Percentiles rank a stretch among this genome's conserved stretches.
Evolutionary conservation across 2,797 vertebrate genomes (phyloP).

Genomic region (Odontamblyopus lacepedii): DNA sequence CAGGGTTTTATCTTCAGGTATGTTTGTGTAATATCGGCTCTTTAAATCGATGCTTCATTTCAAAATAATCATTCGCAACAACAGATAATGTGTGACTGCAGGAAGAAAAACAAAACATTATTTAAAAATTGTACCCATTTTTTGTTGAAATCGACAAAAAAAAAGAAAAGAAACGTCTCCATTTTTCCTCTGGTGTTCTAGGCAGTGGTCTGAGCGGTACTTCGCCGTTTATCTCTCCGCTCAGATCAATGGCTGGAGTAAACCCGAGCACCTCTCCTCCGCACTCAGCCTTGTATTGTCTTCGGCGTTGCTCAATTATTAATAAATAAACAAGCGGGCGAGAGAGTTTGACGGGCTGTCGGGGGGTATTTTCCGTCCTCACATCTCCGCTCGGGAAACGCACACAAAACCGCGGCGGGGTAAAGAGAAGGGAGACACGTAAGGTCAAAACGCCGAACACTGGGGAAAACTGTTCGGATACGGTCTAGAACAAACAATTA

Average conservation of each 20-base stretch:
- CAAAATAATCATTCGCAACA: no score
- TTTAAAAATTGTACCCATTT: background rate
- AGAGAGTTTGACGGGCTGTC: slow-evolving; percentile 74
- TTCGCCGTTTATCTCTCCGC: slow-evolving; percentile 64
- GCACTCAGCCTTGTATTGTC: slow-evolving; percentile 59
- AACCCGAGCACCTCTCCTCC: slow-evolving; percentile 52
- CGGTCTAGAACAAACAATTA: slow-evolving; percentile 52
- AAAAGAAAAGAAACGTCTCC: background rate
- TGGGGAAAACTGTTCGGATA: slow-evolving; percentile 24
- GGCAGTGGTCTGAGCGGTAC: background rate
- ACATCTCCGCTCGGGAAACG: slow-evolving; percentile 63
- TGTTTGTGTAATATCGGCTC: no score
- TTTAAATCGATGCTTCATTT: no score
- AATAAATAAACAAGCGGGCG: slow-evolving; percentile 78
- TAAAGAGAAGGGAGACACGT: slow-evolving; percentile 72
- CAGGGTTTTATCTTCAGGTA: no score
- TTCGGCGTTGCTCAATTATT: slow-evolving; percentile 79
- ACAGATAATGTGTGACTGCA: no score
- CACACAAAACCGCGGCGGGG: slow-evolving; percentile 66
- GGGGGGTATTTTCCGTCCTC: slow-evolving; percentile 67
- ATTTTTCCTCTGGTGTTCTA: background rate
- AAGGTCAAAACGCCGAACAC: slow-evolving; percentile 72
- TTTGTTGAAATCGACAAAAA: background rate
- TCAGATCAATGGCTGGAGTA: slow-evolving; percentile 52
- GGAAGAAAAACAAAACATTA: no score